Evolutionary conservation across 2,888 invertebrate species (phyloP), one percentile per base, ranked within the genome.

Genomic region (Seira musarum): DNA sequence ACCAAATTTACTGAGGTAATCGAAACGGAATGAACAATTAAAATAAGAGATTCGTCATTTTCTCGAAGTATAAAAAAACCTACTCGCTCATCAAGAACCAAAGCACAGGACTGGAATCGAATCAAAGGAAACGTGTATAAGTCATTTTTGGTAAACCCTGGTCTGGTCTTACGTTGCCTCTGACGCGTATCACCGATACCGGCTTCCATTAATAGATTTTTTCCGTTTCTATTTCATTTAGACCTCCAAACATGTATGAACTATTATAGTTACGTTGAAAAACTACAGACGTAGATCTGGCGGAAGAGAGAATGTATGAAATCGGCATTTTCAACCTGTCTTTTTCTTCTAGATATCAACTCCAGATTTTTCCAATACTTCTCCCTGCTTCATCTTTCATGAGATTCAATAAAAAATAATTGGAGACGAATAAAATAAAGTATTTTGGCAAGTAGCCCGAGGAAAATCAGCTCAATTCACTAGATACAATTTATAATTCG

Each of bases 361-460:
- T 49, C 49, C 49, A 49, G 49, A 49, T 49, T 49, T 49, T 49
- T 49, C 49, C 49, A 49, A 49, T 49, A 49, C 49, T 3, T 49
- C 49, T 40, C 77, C 73, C 69, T 76, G 81, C 49, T 80, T 81
- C 79, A 82, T 82, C 82, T 82, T 82, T 83, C 80, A 83, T 82
- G 80, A 63, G 82, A 80, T 78, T 76, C 82, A 84, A 84, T 84
- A 84, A 84, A 84, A 84, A 83, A 84, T 84, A 84, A 84, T 84
- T 83, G 82, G 84, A 82, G 77, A 76, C 66, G 80, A 82, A 82
- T 83, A 83, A 84, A 49, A 49, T 49, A 49, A 49, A 83, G 83
- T 83, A 84, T 83, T 83, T 84, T 83, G 84, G 84, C 83, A 80
- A 76, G 64, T 70, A 70, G 82, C 83, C 83, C 81, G 77, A 76